Base-by-base conservation (phyloP, 2,888 invertebrate species). In the Dynastes grantii region DNA sequence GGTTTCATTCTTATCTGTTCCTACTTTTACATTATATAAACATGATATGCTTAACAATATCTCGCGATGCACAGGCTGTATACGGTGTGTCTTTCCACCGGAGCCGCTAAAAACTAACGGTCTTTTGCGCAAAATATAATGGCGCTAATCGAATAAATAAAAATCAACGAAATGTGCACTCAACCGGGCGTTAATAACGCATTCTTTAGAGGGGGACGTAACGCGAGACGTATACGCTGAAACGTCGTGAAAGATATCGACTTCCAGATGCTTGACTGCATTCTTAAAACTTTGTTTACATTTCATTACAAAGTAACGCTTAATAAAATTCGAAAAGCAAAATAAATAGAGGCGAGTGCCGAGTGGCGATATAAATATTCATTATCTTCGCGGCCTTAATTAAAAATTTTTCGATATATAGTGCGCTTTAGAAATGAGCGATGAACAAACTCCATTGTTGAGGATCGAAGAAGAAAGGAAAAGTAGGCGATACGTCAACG, bases 231-330 rank as follows among this genome's bases (percentile, higher is more conserved):
- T 76, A 32, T 32, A 75, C 67, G 55, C 77, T 77, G 67, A 79
- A 75, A 75, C 73, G 79, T 63, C 73, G 71, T 71, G 13, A 64
- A 51, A 75, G 77, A 71, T 79, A 79, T 79, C 73, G 77, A 73
- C 77, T 79, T 77, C 65, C 79, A 65, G 79, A 75, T 67, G 64
- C 76, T 67, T 64, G 58, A 75, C 64, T 58, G 67, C 77, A 77
- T 73, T 77, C 79, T 75, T 75, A 67, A 77, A 75, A 75, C 65
- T 79, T 75, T 79, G 75, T 79, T 77, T 75, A 79, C 77, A 75
- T 79, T 67, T 65, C 55, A 51, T 78, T 65, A 78, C 22, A 61
- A 76, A 67, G 68, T 78, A 61, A 51, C 51, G 27, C 49, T 29
- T 68, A 68, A 45, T 73, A 45, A 73, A 58, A 61, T 61, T 55